Conservation (phyloP, 2,797 vertebrate species). For the Erethizon dorsatum region DNA sequence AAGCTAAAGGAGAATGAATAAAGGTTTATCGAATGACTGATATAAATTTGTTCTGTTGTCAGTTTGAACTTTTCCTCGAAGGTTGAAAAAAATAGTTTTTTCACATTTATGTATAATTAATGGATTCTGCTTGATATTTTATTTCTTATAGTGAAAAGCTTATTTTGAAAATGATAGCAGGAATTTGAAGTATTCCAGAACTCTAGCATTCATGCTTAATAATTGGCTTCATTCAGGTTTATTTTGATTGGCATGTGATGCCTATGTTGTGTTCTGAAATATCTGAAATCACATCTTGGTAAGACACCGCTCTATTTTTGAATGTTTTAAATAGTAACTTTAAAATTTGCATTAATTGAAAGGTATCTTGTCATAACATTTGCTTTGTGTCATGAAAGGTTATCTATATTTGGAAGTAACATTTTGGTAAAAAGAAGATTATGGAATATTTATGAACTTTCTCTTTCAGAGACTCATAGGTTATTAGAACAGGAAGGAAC, state of each 20-base stretch:
- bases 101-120: slow-evolving; percentile 51
- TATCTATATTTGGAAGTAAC: slow-evolving; percentile 87
- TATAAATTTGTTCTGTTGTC: not conserved
- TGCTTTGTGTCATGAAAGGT: slow-evolving; percentile 87
- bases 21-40: slow-evolving; percentile 7
- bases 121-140: slow-evolving; percentile 30
- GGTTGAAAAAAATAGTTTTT: not conserved
- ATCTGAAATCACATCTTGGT: slow-evolving; percentile 84
- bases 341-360: slow-evolving; percentile 86
- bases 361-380: slow-evolving; percentile 87
- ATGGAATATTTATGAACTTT: slow-evolving; percentile 87
- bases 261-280: slow-evolving; percentile 80
- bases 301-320: slow-evolving; percentile 84
- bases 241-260: slow-evolving; percentile 82
- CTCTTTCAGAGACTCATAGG: slow-evolving; percentile 72
- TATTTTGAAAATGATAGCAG: slow-evolving; percentile 68
- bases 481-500: slow-evolving; percentile 78
- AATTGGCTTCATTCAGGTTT: slow-evolving; percentile 82
- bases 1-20: not conserved
- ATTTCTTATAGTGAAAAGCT: slow-evolving; percentile 42
- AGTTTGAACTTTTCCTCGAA: slow-evolving; percentile 27
- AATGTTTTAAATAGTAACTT: slow-evolving; percentile 86
- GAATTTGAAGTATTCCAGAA: slow-evolving; percentile 73
- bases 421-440: slow-evolving; percentile 85
- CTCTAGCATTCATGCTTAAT: slow-evolving; percentile 73